These are phyloP conservation scores for Atta cephalotes DNA, from an alignment of 1,140 invertebrate species.

Conservation along the genomic window DNA sequence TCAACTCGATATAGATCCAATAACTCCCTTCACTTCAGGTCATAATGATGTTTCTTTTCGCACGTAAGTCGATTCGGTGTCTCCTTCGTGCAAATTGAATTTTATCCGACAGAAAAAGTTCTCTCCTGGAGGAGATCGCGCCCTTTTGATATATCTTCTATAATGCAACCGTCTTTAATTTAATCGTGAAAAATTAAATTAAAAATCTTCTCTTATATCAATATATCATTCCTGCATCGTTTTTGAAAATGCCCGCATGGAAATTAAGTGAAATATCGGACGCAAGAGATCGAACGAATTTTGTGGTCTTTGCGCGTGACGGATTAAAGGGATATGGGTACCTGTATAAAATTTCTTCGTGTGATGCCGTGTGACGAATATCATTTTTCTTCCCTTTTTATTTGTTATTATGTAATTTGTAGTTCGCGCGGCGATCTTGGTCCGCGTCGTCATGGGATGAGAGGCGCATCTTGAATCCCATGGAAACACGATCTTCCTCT, in stretches of 20 bases:
- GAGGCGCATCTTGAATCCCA: slow-evolving; percentile 71
- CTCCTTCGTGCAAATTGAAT: slow-evolving; percentile 58
- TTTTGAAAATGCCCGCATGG: slow-evolving; percentile 34
- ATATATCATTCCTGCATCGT: not conserved
- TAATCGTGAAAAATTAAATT: not conserved
- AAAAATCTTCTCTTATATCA: not conserved
- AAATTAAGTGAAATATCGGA: slow-evolving; percentile 1
- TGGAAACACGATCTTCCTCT: slow-evolving; percentile 78
- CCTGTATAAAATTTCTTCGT: slow-evolving; percentile 62
- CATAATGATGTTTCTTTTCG: slow-evolving; percentile 47
- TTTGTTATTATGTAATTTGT: slow-evolving; percentile 26
- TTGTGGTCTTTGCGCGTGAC: not conserved
- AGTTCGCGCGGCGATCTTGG: slow-evolving; percentile 10
- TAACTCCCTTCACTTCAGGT: slow-evolving; percentile 11
- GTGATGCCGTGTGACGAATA: slow-evolving; percentile 38
- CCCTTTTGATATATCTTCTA: not conserved
- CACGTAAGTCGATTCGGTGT: slow-evolving; percentile 28
- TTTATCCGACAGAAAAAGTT: slow-evolving; percentile 1
- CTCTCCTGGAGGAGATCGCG: slow-evolving; percentile 15
- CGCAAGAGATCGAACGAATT: slow-evolving; percentile 15
- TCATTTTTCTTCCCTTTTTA: slow-evolving; percentile 33
- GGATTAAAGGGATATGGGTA: slow-evolving; percentile 64
- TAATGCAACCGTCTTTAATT: not conserved
- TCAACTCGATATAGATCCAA: slow-evolving; percentile 55
- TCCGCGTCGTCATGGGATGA: slow-evolving; percentile 73